Evolutionary conservation across 2,888 invertebrate species (phyloP).

Genomic region (Azorinus chamasolen): DNA sequence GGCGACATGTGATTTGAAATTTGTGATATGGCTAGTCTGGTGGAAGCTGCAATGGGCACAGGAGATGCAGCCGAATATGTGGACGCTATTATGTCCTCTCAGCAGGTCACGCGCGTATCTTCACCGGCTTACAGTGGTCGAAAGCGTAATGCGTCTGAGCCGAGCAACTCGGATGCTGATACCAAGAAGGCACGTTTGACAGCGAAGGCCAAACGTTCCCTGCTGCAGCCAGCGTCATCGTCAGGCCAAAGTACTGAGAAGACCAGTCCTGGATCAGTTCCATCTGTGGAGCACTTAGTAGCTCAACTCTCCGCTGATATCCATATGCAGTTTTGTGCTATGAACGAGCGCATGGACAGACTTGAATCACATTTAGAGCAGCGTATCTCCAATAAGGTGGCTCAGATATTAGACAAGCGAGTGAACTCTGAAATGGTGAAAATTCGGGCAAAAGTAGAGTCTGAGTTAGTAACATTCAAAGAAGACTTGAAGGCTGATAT

Average conservation of each 20-base stretch:
- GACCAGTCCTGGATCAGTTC: background rate
- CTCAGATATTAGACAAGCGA: slow-evolving; percentile 20
- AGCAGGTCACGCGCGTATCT: background rate
- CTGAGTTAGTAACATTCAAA: background rate
- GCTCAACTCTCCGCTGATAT: slow-evolving; percentile 18
- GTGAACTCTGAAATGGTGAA: slow-evolving; percentile 1
- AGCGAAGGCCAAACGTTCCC: background rate
- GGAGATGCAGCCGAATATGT: slow-evolving; percentile 15
- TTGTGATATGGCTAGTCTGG: no score
- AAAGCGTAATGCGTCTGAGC: background rate
- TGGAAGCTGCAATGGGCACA: no score
- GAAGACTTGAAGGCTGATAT: background rate
- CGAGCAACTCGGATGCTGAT: background rate
- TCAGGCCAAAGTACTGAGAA: background rate
- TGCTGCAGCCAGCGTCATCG: slow-evolving; percentile 2
- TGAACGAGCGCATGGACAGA: slow-evolving; percentile 13
- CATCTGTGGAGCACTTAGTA: slow-evolving; percentile 8
- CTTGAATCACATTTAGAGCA: slow-evolving; percentile 9
- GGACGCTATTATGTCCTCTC: slow-evolving; percentile 8
- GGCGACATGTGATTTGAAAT: no score
- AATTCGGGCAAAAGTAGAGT: slow-evolving; percentile 4
- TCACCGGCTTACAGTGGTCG: background rate
- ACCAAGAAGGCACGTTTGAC: slow-evolving; percentile 3
- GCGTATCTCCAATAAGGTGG: slow-evolving; percentile 18
- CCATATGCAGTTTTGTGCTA: slow-evolving; percentile 17